phyloP scores from a whole-genome alignment of 2,113 vertebrate genomes.

The Tringa solitaria region DNA sequence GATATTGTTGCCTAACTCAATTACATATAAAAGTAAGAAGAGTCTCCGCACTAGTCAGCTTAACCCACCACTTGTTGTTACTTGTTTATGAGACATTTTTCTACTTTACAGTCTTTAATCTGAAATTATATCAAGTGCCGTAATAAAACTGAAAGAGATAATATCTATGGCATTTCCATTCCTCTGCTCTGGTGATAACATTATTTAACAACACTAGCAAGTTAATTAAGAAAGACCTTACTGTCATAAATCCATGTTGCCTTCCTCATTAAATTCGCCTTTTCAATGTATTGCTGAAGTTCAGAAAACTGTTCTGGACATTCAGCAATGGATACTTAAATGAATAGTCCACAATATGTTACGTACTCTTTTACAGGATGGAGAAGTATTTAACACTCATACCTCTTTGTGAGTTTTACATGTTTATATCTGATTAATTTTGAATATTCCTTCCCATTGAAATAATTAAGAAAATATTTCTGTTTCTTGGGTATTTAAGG shows the following conservation, averaged over 20 bases:
- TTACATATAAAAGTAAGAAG: conserved; percentile 12
- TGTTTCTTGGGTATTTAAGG: not conserved
- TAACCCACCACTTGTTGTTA: conserved; percentile 49
- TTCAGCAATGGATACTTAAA: not conserved
- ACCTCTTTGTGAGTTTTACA: not conserved
- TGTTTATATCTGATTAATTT: not conserved
- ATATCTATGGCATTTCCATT: conserved; percentile 64
- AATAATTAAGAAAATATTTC: not conserved
- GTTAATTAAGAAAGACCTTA: conserved; percentile 72
- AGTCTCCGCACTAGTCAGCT: not conserved
- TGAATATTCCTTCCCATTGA: conserved; percentile 34
- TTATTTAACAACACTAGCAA: conserved; percentile 63
- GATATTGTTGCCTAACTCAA: conserved; percentile 51
- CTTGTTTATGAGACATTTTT: conserved; percentile 65
- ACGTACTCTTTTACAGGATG: not conserved
- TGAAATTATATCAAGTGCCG: conserved; percentile 66
- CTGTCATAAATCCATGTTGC: conserved; percentile 66
- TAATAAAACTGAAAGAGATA: conserved; percentile 68
- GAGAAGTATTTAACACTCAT: not conserved
- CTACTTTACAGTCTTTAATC: conserved; percentile 66
- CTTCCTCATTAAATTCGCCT: conserved; percentile 56
- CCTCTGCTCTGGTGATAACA: conserved; percentile 66
- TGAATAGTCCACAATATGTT: not conserved
- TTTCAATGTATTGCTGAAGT: conserved; percentile 15
- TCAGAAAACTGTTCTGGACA: conserved; percentile 44